Percentiles rank a stretch among this genome's conserved stretches.
Evolutionary conservation across 2,797 vertebrate genomes (phyloP).

Genomic region (Spinus olivaceus): DNA sequence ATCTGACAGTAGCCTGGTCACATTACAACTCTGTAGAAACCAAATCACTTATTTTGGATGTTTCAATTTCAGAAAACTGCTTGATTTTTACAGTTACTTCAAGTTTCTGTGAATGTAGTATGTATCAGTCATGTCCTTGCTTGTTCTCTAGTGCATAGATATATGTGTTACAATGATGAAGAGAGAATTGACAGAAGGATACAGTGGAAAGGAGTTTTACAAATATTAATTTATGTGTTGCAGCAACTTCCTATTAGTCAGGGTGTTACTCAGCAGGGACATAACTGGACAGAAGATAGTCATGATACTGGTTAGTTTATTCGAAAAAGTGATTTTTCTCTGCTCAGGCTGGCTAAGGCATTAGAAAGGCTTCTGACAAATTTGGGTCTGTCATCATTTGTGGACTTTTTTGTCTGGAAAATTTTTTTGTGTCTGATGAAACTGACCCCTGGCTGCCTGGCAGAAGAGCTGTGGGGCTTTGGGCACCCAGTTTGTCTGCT

Average conservation of each 20-base stretch:
- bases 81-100: not conserved
- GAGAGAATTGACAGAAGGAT: not conserved
- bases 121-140: not conserved
- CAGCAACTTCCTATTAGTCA: not conserved
- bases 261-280: not conserved
- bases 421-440: not conserved
- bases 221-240: not conserved
- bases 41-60: not conserved
- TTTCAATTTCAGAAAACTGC: not conserved
- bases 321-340: not conserved
- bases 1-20: not conserved
- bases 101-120: not conserved
- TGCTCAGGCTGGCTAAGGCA: not conserved
- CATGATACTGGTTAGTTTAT: not conserved
- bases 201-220: not conserved
- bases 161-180: not conserved
- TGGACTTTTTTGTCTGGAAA: not conserved
- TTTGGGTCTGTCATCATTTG: not conserved
- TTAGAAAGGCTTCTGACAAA: not conserved
- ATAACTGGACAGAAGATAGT: not conserved
- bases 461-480: too few species aligned
- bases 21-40: not conserved
- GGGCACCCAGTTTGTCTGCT: not conserved
- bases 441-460: rapidly evolving
- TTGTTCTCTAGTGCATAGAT: not conserved